phyloP scores from a whole-genome alignment of 2,113 vertebrate species.

The Istiophorus platypterus region DNA sequence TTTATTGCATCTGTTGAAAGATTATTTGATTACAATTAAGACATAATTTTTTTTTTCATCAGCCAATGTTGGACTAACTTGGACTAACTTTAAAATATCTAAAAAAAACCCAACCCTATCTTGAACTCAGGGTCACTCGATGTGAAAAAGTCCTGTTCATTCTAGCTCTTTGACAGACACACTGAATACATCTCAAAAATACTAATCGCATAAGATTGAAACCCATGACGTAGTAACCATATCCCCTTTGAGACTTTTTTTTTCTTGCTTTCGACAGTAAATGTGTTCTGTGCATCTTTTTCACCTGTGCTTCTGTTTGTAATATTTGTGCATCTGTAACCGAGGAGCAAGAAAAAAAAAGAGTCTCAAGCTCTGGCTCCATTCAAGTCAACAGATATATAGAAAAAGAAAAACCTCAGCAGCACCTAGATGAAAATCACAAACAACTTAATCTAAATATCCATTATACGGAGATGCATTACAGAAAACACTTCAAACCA shows the following conservation, averaged over 20 bases:
- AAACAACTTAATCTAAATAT: too few species aligned
- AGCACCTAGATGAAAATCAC: too few species aligned
- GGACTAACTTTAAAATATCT: neutral
- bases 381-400: too few species aligned
- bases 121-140: neutral
- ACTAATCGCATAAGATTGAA: neutral
- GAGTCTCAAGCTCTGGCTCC: too few species aligned
- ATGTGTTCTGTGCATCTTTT: neutral
- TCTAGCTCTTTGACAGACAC: neutral
- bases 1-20: neutral
- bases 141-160: neutral
- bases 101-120: neutral
- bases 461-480: too few species aligned
- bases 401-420: too few species aligned
- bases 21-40: neutral
- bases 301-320: neutral
- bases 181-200: neutral
- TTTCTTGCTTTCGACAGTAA: neutral
- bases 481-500: too few species aligned
- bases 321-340: neutral
- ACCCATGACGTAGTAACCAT: neutral
- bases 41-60: neutral
- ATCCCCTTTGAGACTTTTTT: neutral
- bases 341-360: too few species aligned
- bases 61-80: neutral